Evolutionary conservation across 2,113 vertebrate genomes (phyloP).

Genomic region (Psephotus haematonotus): DNA sequence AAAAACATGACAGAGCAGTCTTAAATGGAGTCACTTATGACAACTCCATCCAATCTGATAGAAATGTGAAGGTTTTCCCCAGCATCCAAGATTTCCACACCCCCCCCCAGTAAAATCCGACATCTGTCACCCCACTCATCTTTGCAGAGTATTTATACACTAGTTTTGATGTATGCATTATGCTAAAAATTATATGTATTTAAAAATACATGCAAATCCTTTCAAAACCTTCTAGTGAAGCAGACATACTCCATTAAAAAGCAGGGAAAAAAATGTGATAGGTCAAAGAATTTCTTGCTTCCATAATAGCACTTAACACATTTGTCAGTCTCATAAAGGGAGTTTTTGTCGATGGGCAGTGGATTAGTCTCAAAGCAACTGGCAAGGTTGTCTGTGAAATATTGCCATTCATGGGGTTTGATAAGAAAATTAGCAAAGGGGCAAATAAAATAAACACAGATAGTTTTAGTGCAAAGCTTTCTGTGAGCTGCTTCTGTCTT

Average conservation of each 20-base stretch:
- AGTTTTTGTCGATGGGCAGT: background rate
- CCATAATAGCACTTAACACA: background rate
- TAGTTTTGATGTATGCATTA: background rate
- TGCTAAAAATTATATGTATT: background rate
- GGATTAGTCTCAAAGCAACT: background rate
- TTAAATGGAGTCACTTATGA: background rate
- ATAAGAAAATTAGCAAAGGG: conserved; percentile 39
- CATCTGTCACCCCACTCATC: background rate
- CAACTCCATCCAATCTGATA: background rate
- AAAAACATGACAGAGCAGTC: background rate
- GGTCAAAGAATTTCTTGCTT: background rate
- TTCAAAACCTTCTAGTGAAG: background rate
- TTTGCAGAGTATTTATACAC: background rate
- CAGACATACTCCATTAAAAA: background rate
- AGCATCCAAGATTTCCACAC: background rate
- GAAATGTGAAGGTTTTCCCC: background rate
- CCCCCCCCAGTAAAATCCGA: background rate
- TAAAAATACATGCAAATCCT: background rate
- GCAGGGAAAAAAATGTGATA: background rate
- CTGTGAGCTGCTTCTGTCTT: conserved; percentile 63
- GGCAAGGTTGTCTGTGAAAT: background rate
- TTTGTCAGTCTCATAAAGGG: background rate
- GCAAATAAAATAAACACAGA: conserved; percentile 60
- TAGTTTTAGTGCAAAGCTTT: conserved; percentile 49
- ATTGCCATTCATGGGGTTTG: background rate